These are phyloP conservation scores for Oligia strigilis DNA, from an alignment of 2,888 invertebrate genomes.

Conservation along the genomic window DNA sequence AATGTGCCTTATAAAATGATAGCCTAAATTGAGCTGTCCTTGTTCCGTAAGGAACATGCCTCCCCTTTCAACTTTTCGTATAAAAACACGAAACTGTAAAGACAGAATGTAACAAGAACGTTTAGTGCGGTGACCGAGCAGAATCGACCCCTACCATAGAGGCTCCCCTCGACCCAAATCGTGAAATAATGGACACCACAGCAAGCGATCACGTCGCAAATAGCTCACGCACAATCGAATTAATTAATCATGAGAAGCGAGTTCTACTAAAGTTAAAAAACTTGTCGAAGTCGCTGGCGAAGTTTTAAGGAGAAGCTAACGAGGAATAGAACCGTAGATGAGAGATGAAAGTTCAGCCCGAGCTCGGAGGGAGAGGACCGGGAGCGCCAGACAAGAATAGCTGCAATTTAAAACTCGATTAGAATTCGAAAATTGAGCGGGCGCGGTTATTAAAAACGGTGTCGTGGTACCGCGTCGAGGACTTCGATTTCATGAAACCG, in stretches of 20 bases:
- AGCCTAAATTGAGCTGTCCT: constrained; percentile 79
- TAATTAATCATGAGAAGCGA: constrained; percentile 89
- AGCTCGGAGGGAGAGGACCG: constrained; percentile 71
- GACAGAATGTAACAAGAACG: constrained; percentile 81
- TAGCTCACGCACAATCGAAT: constrained; percentile 88
- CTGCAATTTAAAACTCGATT: constrained; percentile 91
- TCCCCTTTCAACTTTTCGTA: constrained; percentile 76
- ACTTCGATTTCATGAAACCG: constrained; percentile 71
- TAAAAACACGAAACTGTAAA: constrained; percentile 79
- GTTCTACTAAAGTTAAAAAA: constrained; percentile 87
- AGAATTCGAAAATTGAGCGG: constrained; percentile 87
- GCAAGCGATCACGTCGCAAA: constrained; percentile 83
- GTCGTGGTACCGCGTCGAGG: constrained; percentile 72
- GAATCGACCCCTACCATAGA: constrained; percentile 79
- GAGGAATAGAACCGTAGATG: constrained; percentile 85
- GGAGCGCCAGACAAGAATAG: constrained; percentile 88
- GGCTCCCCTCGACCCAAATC: constrained; percentile 83
- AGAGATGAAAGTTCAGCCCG: constrained; percentile 86
- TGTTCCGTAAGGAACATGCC: constrained; percentile 73
- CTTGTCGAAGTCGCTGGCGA: constrained; percentile 82
- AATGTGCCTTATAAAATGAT: constrained; percentile 64
- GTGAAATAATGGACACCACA: constrained; percentile 85
- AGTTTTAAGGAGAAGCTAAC: constrained; percentile 90
- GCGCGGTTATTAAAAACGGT: constrained; percentile 86
- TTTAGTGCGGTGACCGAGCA: constrained; percentile 86